A percentile compares a stretch with the other conserved stretches of the same genome.
Evolutionary conservation across 2,113 vertebrate genomes (phyloP).

Genomic region (Macquaria australasica): DNA sequence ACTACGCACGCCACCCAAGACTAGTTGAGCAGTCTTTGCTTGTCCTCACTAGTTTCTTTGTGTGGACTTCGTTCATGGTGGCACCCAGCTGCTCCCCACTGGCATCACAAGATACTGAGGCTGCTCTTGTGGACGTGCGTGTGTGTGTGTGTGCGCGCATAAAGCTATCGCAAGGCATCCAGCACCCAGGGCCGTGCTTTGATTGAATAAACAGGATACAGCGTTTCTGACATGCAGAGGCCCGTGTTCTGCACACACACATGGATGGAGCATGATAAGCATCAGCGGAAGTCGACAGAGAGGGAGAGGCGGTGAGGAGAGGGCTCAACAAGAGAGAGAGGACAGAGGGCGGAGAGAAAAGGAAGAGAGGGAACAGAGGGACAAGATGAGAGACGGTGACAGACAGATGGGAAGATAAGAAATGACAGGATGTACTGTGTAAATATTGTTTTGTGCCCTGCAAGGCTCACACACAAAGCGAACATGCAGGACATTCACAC

Average conservation of each 20-base stretch:
- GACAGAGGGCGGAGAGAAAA: conserved; percentile 4
- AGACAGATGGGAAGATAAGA: conserved; percentile 35
- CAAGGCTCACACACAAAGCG: conserved; percentile 3
- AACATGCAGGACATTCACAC: conserved; percentile 34
- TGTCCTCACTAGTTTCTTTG: conserved; percentile 53
- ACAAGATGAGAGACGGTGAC: conserved; percentile 47
- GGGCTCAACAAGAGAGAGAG: not conserved
- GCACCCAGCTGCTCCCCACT: conserved; percentile 58
- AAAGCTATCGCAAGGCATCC: conserved; percentile 13
- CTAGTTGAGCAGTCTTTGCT: conserved; percentile 36
- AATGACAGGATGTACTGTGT: conserved; percentile 33
- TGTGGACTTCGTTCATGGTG: conserved; percentile 59
- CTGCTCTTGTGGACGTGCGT: not conserved
- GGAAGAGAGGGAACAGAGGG: not conserved
- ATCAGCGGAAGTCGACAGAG: conserved; percentile 38
- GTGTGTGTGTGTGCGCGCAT: not conserved
- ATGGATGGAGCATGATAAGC: conserved; percentile 48
- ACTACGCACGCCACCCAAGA: not conserved
- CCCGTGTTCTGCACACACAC: conserved; percentile 9
- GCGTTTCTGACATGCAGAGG: conserved; percentile 41
- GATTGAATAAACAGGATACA: conserved; percentile 48
- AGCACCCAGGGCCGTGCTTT: conserved; percentile 16
- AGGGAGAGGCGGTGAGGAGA: conserved; percentile 9
- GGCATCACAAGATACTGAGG: conserved; percentile 32
- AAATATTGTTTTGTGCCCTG: conserved; percentile 28